Conservation (phyloP, 2,888 invertebrate genomes). For the Melangyna quadrimaculata region DNA sequence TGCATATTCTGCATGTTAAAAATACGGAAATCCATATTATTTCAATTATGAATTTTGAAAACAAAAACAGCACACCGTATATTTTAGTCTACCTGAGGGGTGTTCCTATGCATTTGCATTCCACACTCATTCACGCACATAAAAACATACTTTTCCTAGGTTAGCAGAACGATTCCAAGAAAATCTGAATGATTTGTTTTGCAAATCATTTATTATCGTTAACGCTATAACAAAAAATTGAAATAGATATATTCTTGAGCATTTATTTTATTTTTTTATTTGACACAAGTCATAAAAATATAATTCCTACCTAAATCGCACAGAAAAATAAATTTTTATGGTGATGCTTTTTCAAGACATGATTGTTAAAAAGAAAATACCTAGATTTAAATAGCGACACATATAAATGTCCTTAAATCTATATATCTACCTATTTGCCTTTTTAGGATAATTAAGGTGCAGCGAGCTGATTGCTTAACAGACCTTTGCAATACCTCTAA, state of each 20-base stretch:
- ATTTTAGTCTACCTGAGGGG: neutral
- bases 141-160: neutral
- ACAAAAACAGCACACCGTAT: neutral
- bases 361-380: neutral
- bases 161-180: neutral
- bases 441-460: constrained; percentile 13
- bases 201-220: constrained; percentile 49
- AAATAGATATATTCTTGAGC: neutral
- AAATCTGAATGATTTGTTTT: constrained; percentile 45
- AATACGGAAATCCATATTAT: neutral
- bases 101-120: neutral
- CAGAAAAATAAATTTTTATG: constrained; percentile 33
- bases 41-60: constrained; percentile 40
- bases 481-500: constrained; percentile 41
- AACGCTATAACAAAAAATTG: neutral
- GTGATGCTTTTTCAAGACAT: neutral
- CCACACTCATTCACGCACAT: neutral
- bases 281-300: constrained; percentile 47
- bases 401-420: neutral
- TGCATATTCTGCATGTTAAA: too few species aligned
- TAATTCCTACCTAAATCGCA: neutral
- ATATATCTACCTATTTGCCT: neutral
- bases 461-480: neutral
- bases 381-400: neutral
- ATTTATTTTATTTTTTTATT: neutral